Evolutionary conservation across 2,113 vertebrate species (phyloP).

Genomic region (Ctenomys sociabilis): DNA sequence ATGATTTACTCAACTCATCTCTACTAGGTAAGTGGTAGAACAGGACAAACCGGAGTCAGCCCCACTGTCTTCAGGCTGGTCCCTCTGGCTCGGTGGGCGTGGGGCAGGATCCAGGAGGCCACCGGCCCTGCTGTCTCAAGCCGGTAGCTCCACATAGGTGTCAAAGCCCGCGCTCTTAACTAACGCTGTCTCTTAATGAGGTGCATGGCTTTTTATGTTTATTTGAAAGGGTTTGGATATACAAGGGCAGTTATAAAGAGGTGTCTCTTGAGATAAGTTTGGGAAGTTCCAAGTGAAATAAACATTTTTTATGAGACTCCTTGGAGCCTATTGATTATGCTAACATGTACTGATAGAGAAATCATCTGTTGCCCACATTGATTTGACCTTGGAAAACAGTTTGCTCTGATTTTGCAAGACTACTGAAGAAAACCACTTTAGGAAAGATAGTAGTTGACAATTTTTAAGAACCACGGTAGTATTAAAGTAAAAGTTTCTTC

Average conservation of each 20-base stretch:
- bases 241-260: neutral
- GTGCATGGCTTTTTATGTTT: neutral
- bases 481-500: neutral
- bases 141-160: neutral
- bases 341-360: neutral
- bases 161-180: neutral
- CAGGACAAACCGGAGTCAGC: too few species aligned
- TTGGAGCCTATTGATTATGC: neutral
- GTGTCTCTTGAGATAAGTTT: slow-evolving; percentile 15
- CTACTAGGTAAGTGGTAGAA: neutral
- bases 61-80: too few species aligned
- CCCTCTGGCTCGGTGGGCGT: too few species aligned
- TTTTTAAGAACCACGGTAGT: neutral
- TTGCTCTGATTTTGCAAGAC: neutral
- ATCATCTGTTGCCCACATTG: neutral
- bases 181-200: neutral
- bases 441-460: neutral
- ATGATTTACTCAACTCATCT: neutral
- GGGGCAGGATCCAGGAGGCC: too few species aligned
- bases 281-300: neutral
- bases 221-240: neutral
- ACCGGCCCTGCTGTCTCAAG: too few species aligned
- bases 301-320: neutral
- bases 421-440: neutral
- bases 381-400: neutral